A percentile compares a stretch with the other conserved stretches of the same genome.
These are phyloP conservation scores for Epistrophella euchroma DNA, from an alignment of 2,888 invertebrate genomes.

Conservation along the genomic window DNA sequence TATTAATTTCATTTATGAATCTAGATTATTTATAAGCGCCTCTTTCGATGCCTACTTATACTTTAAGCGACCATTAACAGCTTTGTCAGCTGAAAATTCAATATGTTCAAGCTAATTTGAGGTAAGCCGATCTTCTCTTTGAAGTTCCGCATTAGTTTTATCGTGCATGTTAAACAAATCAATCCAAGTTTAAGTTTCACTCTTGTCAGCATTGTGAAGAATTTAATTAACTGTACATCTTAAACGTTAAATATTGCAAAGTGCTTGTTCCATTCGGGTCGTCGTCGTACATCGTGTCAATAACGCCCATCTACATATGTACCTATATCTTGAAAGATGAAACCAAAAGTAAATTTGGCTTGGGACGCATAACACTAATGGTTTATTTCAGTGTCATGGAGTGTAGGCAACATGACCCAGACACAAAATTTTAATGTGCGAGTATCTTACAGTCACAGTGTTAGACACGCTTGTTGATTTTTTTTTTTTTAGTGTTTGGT, in stretches of 20 bases:
- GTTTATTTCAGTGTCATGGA: conserved; percentile 22
- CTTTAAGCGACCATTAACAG: neutral
- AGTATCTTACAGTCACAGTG: conserved; percentile 35
- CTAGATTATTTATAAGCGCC: neutral
- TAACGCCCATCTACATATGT: neutral
- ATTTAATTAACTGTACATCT: conserved; percentile 21
- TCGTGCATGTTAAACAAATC: conserved; percentile 35
- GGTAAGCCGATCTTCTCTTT: conserved; percentile 22
- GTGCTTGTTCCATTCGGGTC: conserved; percentile 19
- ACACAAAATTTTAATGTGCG: conserved; percentile 21
- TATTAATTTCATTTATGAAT: neutral
- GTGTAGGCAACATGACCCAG: conserved; percentile 42
- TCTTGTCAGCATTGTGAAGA: conserved; percentile 44
- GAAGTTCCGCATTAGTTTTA: conserved; percentile 6
- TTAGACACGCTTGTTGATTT: conserved; percentile 22
- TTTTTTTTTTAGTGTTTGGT: conserved; percentile 12
- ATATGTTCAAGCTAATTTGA: neutral
- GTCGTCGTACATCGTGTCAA: neutral
- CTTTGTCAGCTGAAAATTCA: conserved; percentile 48
- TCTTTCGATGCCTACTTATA: neutral
- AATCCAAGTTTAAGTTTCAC: conserved; percentile 4
- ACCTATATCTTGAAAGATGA: conserved; percentile 41
- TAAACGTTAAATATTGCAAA: conserved; percentile 4
- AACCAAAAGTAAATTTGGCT: conserved; percentile 54
- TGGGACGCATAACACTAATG: conserved; percentile 20